These are phyloP conservation scores for Gasteruption jaculator DNA, from an alignment of 2,888 invertebrate species.

Conservation along the genomic window DNA sequence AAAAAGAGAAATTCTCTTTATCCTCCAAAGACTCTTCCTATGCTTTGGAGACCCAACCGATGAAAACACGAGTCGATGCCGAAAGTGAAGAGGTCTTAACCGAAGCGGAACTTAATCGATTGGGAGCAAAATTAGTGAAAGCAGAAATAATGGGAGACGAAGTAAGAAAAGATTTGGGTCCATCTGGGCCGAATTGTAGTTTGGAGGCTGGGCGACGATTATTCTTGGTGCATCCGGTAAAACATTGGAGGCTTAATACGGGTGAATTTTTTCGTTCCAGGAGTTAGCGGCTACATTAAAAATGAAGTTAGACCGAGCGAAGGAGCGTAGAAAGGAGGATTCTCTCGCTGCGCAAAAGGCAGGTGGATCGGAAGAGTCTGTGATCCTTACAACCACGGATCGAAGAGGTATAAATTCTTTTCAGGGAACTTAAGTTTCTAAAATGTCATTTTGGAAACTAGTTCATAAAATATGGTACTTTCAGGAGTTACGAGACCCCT, in stretches of 20 bases:
- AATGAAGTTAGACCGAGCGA: slow-evolving; percentile 68
- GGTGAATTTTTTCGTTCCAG: slow-evolving; percentile 32
- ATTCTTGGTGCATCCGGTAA: too few relatives aligned
- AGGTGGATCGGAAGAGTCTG: slow-evolving; percentile 29
- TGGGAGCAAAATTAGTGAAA: slow-evolving; percentile 87
- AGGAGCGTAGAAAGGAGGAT: slow-evolving; percentile 50
- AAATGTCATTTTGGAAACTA: background rate
- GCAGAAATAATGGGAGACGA: slow-evolving; percentile 89
- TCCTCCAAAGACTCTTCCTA: slow-evolving; percentile 16
- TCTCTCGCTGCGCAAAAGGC: slow-evolving; percentile 11
- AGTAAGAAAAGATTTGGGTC: too few relatives aligned
- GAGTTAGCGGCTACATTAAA: slow-evolving; percentile 68
- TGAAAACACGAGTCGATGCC: slow-evolving; percentile 15
- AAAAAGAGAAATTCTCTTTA: slow-evolving; percentile 14
- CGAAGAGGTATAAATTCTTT: slow-evolving; percentile 50
- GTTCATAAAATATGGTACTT: background rate
- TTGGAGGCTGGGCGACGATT: too few relatives aligned
- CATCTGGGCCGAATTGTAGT: too few relatives aligned
- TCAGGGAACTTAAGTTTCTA: background rate
- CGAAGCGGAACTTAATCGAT: slow-evolving; percentile 82
- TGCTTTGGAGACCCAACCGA: slow-evolving; percentile 18
- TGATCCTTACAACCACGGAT: slow-evolving; percentile 68
- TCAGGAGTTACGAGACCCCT: slow-evolving; percentile 65
- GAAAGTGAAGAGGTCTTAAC: slow-evolving; percentile 52
- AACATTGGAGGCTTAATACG: too few relatives aligned